These are phyloP conservation scores for Arrhopalites spinosus DNA, from an alignment of 2,888 invertebrate species.

Conservation along the genomic window DNA sequence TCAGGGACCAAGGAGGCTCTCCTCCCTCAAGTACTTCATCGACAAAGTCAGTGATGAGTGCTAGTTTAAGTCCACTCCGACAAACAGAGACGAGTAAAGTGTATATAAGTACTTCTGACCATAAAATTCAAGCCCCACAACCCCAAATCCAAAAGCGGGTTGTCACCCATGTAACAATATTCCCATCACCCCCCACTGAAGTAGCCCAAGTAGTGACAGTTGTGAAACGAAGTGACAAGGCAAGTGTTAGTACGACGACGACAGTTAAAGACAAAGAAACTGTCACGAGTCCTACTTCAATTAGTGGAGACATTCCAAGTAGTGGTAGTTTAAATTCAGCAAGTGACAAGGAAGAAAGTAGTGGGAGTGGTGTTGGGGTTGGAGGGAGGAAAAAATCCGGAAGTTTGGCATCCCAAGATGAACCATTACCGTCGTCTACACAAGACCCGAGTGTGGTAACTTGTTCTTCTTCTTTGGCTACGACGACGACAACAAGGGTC, in stretches of 20 bases:
- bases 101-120: constrained; percentile 49
- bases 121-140: constrained; percentile 32
- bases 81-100: constrained; percentile 46
- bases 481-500: constrained; percentile 15
- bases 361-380: constrained; percentile 1
- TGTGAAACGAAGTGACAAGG: constrained; percentile 30
- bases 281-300: neutral
- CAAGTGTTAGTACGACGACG: neutral
- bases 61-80: constrained; percentile 32
- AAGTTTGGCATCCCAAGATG: neutral
- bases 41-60: constrained; percentile 38
- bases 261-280: no score
- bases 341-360: constrained; percentile 9
- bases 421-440: neutral
- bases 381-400: neutral
- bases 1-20: constrained; percentile 25
- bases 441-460: no score
- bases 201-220: constrained; percentile 50
- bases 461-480: no score
- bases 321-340: constrained; percentile 8
- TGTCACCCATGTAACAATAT: constrained; percentile 56
- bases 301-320: constrained; percentile 20
- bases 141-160: constrained; percentile 55
- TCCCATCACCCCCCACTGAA: constrained; percentile 55
- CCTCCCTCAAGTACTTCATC: constrained; percentile 32